Base-by-base conservation (phyloP, 2,113 vertebrate genomes). In the Erinaceus europaeus region DNA sequence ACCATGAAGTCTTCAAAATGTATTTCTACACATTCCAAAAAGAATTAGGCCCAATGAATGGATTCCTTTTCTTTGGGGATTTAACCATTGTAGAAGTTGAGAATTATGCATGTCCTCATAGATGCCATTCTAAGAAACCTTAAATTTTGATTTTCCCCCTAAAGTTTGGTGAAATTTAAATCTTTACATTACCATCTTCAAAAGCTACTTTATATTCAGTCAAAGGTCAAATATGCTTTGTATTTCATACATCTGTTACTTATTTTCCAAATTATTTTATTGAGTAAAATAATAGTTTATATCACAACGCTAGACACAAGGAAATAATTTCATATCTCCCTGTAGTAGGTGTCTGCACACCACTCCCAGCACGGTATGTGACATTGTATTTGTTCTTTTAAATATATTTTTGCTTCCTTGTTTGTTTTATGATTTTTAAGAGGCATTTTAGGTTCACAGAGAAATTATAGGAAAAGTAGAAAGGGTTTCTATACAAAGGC, bases 31-130 rank as follows among this genome's bases (percentile, higher is more conserved):
- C 62, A 81, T 94, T 82, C 78, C 68, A 82, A 27, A 5, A 36
- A 69, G 55, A 96, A 94, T 48, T 5, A 94, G n/a, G 27, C 40
- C 34, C 12, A 64, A 4, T 20, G 44, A 73, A 53, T 36, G 77
- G 6, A 2, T 64, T 69, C 75, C 42, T 83, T 67, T 90, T 52
- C 71, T 57, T 69, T 62, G 50, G 42, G 36, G 40, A 89, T 40
- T 79, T 84, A 87, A 65, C 71, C 38, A 77, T 4, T 87, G 46
- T 17, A 8, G 38, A 69, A 44, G 34, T 36, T 73, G 34, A 81
- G n/a, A 86, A 91, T 84, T 84, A 89, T 72, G 34, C n/a, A 42
- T 38, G 38, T 55, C 40, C 73, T 75, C 86, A 23, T 8, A n/a
- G 27, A 52, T 68, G 29, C 71, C 55, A 21, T 67, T 82, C 59